Conservation (phyloP, 2,888 invertebrate species). For the Helicoverpa assulta region DNA sequence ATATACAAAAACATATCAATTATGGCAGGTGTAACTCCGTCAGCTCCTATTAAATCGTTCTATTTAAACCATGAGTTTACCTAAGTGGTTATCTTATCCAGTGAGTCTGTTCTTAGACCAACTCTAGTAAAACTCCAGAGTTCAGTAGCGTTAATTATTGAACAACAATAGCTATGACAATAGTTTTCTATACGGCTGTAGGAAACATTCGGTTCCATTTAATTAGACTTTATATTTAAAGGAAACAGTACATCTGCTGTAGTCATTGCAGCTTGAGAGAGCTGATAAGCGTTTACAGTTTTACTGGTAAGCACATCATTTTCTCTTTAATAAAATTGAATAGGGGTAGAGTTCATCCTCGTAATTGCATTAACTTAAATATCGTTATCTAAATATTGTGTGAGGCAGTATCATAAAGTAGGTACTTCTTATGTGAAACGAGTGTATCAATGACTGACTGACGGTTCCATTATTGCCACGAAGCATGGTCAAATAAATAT, state of each 20-base stretch:
- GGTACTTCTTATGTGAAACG: too few species aligned
- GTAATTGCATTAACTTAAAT: neutral
- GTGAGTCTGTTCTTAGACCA: neutral
- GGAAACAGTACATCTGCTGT: constrained; percentile 39
- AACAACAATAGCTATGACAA: constrained; percentile 19
- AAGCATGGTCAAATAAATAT: too few species aligned
- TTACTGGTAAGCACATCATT: neutral
- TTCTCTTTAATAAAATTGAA: neutral
- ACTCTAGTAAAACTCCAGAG: neutral
- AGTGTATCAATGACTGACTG: too few species aligned
- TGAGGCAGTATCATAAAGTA: too few species aligned
- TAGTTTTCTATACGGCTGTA: constrained; percentile 8
- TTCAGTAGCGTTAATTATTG: constrained; percentile 16
- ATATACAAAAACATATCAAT: too few species aligned
- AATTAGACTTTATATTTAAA: constrained; percentile 35
- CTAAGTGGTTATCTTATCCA: too few species aligned
- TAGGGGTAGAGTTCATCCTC: neutral
- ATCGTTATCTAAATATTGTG: neutral
- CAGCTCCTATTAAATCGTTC: too few species aligned
- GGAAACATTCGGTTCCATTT: constrained; percentile 30
- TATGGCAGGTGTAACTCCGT: too few species aligned
- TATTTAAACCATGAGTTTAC: too few species aligned
- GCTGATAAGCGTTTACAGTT: constrained; percentile 6
- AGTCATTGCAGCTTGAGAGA: constrained; percentile 2
- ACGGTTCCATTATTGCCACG: too few species aligned